phyloP scores from a whole-genome alignment of 1,140 invertebrate genomes.

The Atta texana region DNA sequence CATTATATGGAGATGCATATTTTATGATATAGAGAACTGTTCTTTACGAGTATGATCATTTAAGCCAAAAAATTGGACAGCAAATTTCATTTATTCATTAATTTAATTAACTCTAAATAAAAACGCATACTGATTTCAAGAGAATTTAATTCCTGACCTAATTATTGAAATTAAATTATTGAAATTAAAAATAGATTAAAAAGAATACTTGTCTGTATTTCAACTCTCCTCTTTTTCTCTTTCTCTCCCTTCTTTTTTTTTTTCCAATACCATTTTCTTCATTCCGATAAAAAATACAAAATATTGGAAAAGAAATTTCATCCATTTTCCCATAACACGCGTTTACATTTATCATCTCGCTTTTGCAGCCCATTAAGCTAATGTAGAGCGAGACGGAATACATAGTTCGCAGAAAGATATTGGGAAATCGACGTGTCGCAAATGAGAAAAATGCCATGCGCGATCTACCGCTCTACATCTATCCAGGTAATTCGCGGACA shows the following conservation, averaged over 20 bases:
- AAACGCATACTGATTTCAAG: background rate
- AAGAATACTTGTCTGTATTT: background rate
- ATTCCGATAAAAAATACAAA: background rate
- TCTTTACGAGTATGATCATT: background rate
- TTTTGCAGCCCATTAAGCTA: conserved; percentile 2
- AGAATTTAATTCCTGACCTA: background rate
- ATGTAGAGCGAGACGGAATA: background rate
- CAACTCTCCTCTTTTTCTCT: background rate
- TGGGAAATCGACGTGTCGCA: conserved; percentile 2
- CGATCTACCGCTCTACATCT: background rate
- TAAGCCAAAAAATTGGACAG: background rate
- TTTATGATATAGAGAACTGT: background rate
- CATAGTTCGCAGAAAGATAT: background rate
- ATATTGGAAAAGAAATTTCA: background rate
- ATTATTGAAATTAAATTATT: background rate
- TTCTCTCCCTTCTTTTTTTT: background rate
- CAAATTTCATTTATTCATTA: background rate
- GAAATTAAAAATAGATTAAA: no score
- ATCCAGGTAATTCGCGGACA: background rate
- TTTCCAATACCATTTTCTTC: background rate
- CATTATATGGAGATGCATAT: background rate
- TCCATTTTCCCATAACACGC: background rate
- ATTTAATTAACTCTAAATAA: background rate
- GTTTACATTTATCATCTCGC: conserved; percentile 1
- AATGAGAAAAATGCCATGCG: conserved; percentile 1